Conservation (phyloP, 1,140 invertebrate genomes). For the Goniozus legneri region DNA sequence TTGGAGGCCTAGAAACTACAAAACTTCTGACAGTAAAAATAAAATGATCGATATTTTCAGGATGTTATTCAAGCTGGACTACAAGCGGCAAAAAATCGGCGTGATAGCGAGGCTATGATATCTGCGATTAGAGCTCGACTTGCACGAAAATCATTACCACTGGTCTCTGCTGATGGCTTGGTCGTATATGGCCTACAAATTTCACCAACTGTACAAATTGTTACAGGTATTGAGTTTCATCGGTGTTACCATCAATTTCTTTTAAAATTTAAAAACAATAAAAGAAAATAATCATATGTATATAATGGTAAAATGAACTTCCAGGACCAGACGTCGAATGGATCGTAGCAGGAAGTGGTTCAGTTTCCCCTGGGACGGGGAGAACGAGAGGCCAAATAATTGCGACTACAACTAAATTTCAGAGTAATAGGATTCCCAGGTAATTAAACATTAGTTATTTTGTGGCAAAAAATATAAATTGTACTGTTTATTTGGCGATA, state of each 20-base stretch:
- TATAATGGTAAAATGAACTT: no score
- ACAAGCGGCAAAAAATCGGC: slow-evolving; percentile 42
- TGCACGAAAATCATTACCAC: slow-evolving; percentile 63
- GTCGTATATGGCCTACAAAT: slow-evolving; percentile 64
- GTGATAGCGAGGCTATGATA: slow-evolving; percentile 49
- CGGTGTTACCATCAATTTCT: no score
- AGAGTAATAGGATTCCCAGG: slow-evolving; percentile 26
- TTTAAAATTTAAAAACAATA: slow-evolving; percentile 1
- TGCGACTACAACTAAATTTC: slow-evolving; percentile 24
- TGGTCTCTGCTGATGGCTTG: slow-evolving; percentile 64
- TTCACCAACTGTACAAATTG: slow-evolving; percentile 40
- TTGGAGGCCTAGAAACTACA: no score
- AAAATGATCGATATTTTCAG: no score
- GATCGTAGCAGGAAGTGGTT: slow-evolving; percentile 64
- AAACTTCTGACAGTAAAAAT: no score
- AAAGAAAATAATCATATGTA: background rate
- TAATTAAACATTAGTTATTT: slow-evolving; percentile 18
- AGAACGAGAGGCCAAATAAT: slow-evolving; percentile 38
- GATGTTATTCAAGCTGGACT: slow-evolving; percentile 53
- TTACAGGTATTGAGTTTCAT: slow-evolving; percentile 27
- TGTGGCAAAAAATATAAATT: background rate
- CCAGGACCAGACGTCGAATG: slow-evolving; percentile 67
- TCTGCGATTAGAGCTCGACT: slow-evolving; percentile 58
- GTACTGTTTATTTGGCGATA: background rate
- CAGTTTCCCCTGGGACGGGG: slow-evolving; percentile 55